Evolutionary conservation across 2,888 invertebrate species (phyloP), one percentile per base, ranked within the genome.

Genomic region (Zeuzera pyrina): DNA sequence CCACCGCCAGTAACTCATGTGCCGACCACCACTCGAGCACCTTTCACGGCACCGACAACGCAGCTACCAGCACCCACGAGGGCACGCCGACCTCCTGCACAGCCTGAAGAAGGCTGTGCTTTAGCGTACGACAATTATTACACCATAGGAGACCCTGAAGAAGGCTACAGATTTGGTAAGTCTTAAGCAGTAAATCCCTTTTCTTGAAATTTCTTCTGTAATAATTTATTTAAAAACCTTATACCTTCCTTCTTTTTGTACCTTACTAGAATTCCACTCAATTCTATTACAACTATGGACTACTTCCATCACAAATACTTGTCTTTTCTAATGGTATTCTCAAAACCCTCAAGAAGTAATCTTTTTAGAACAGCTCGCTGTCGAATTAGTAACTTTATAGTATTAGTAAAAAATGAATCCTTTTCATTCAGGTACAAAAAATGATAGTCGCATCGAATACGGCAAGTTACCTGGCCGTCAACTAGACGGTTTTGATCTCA

Each of bases 371-470:
- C n/a, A 25, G 6, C 8, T 19, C 19, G 8, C 5, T 6, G 19
- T 19, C 8, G 5, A 6, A 6, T 5, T 19, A 6, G 5, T 5
- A 5, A 6, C 19, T 8, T 24, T 7, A 7, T 10, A 24, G 24
- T 24, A 19, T 19, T 19, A 19, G 15, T 34, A 7, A 24, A 24
- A 24, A 10, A 1, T 24, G 3, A 21, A 10, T 21, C n/a, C 2
- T 23, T 11, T 3, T 13, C 15, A 46, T 52, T 3, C 54, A 89
- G 91, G 91, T 28, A 87, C 89, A 0, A 85, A 86, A 12, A 85
- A 86, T 39, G 85, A 88, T 63, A 91, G 92, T 45, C 87, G 93
- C 38, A 77, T 92, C 27, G 93, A 94, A 59, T 94, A 90, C 57
- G 72, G 76, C 12, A 83, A 84, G 26, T 60, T 89, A 35, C 87